Evolutionary conservation across 2,113 vertebrate genomes (phyloP).

Genomic region (Electrona antarctica): DNA sequence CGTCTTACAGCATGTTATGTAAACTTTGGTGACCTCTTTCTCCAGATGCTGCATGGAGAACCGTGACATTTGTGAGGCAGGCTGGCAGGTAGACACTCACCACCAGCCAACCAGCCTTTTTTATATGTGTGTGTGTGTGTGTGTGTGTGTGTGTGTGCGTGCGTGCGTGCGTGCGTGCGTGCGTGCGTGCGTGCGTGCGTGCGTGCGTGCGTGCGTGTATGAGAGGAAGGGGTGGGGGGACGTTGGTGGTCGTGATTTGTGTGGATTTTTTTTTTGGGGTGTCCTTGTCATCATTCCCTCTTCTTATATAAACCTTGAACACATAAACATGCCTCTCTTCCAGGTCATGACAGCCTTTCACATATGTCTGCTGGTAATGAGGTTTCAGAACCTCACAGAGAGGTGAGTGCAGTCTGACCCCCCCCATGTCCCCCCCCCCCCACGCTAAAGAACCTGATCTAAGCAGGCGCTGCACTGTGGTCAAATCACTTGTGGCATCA

Average conservation of each 20-base stretch:
- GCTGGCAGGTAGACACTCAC: no score
- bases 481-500: constrained; percentile 65
- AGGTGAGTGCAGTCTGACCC: constrained; percentile 64
- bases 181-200: no score
- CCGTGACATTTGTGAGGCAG: no score
- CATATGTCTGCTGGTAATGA: constrained; percentile 69
- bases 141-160: no score
- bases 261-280: constrained; percentile 41
- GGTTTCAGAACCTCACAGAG: constrained; percentile 58
- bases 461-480: constrained; percentile 21
- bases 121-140: no score
- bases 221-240: constrained; percentile 17
- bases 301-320: constrained; percentile 59
- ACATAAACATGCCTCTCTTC: constrained; percentile 58
- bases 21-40: no score
- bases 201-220: no score
- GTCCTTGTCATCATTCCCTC: constrained; percentile 24
- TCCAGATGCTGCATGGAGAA: no score
- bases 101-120: no score
- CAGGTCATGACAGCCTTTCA: constrained; percentile 69
- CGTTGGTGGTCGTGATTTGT: constrained; percentile 56
- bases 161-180: no score
- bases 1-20: no score
- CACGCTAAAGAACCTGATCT: constrained; percentile 32
- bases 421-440: neutral